Evolutionary conservation across 2,113 vertebrate species (phyloP).

Genomic region (Pongo abelii): DNA sequence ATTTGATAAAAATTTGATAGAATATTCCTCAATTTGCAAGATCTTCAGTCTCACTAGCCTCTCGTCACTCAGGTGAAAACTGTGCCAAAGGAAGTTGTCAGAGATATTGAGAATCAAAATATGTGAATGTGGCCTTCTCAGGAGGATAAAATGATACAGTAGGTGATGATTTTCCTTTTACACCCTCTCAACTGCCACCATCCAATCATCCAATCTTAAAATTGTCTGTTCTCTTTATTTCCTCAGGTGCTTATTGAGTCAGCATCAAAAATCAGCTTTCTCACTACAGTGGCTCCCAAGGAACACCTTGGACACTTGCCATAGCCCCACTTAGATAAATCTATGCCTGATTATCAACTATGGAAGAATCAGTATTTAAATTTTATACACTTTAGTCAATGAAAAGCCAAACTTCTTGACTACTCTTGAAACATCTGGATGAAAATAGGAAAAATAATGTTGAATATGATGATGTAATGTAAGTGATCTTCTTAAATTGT

Average conservation of each 20-base stretch:
- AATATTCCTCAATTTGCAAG: not conserved
- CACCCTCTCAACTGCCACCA: not conserved
- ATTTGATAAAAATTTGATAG: not conserved
- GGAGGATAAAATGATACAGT: not conserved
- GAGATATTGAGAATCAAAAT: not conserved
- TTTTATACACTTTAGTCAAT: not conserved
- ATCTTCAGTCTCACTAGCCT: not conserved
- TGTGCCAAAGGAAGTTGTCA: not conserved
- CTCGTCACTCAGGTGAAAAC: not conserved
- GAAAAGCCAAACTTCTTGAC: not conserved
- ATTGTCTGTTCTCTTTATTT: not conserved
- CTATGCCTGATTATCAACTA: not conserved
- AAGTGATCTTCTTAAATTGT: not conserved
- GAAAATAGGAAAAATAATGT: not conserved
- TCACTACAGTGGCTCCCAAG: not conserved
- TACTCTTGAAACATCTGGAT: not conserved
- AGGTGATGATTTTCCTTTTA: not conserved
- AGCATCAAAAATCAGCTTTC: not conserved
- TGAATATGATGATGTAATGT: not conserved
- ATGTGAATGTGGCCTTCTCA: not conserved
- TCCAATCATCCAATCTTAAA: not conserved
- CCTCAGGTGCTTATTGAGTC: accelerated
- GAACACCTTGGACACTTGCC: not conserved
- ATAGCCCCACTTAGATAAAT: not conserved
- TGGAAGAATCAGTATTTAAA: not conserved